A percentile compares a stretch with the other conserved stretches of the same genome.
These are phyloP conservation scores for Chromobotia macracanthus DNA, from an alignment of 2,797 vertebrate species.

Conservation along the genomic window DNA sequence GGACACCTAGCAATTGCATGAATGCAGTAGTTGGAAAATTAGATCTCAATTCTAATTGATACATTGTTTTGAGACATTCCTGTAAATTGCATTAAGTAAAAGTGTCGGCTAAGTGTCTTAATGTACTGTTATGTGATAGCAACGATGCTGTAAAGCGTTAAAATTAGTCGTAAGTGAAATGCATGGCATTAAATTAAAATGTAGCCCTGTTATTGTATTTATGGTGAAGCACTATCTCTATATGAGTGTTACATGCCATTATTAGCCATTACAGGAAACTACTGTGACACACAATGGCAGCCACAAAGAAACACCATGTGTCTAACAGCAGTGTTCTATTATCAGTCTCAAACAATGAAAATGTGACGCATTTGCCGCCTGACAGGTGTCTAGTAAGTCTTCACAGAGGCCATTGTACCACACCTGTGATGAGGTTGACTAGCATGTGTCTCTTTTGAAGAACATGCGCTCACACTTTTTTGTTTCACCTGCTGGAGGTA, in stretches of 20 bases:
- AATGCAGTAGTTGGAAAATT: constrained; percentile 20
- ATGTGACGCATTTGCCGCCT: background rate
- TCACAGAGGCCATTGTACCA: background rate
- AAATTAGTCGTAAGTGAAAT: constrained; percentile 19
- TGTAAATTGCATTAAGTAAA: constrained; percentile 29
- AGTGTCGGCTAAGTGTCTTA: constrained; percentile 34
- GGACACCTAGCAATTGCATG: constrained; percentile 10
- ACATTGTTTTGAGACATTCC: constrained; percentile 11
- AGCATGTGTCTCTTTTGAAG: background rate
- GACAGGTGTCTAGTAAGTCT: background rate
- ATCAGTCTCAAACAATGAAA: background rate
- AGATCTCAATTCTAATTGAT: constrained; percentile 32
- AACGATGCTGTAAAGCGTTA: constrained; percentile 6
- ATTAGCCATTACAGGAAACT: background rate
- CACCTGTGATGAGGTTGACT: background rate
- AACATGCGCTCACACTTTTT: constrained; percentile 19
- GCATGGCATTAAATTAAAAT: constrained; percentile 9
- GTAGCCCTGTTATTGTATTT: background rate
- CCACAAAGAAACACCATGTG: background rate
- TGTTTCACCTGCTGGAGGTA: background rate
- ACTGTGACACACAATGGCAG: background rate
- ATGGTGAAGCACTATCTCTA: background rate
- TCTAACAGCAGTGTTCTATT: background rate
- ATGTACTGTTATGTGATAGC: constrained; percentile 25
- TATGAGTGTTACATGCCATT: background rate